Base-by-base conservation (phyloP, 2,113 vertebrate species). In the Malurus cyaneus region DNA sequence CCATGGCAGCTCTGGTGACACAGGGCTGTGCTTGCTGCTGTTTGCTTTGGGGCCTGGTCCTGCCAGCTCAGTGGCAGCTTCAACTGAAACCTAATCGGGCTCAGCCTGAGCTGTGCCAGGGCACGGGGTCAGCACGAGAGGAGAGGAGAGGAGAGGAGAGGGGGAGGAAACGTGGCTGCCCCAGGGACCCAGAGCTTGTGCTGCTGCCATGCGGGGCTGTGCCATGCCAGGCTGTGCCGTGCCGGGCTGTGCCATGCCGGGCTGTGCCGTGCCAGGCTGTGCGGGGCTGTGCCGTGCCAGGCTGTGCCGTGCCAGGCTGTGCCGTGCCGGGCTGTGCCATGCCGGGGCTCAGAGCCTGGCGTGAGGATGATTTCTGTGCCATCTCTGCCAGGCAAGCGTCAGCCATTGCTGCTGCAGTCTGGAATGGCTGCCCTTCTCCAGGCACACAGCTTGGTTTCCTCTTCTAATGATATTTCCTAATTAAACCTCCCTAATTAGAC, bases 1-100 rank as follows among this genome's bases (percentile, higher is more conserved):
- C 53, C 7, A 1, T 1, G 7, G 60, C 20, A 18, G 9, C 39
- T 54, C 54, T 72, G 62, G 82, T 56, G 82, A 9, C 6, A 4
- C 39, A 29, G 67, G 61, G 46, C 71, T 77, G 53, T 42, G 67
- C 67, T 25, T 20, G 41, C 44, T 39, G 41, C 81, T 49, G 12
- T 85, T 87, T 72, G 57, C 88, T 76, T 15, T 72, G 49, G 42
- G 49, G 19, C 62, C 66, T 0, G 2, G 39, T 60, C 19, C 59
- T 89, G 74, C 72, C 32, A 70, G 59, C 54, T 1, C 2, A 64
- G 47, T 87, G 77, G 88, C 82, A 88, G 83, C 86, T 90, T 73
- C 39, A 77, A 39, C 94, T 88, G 91, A 96, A 93, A 93, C 46
- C 50, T 60, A 77, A 90, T 81, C 32, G 42, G 91, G 76, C 76